A percentile compares a stretch with the other conserved stretches of the same genome.
Evolutionary conservation across 2,113 vertebrate genomes (phyloP).

Genomic region (Nycticebus coucang): DNA sequence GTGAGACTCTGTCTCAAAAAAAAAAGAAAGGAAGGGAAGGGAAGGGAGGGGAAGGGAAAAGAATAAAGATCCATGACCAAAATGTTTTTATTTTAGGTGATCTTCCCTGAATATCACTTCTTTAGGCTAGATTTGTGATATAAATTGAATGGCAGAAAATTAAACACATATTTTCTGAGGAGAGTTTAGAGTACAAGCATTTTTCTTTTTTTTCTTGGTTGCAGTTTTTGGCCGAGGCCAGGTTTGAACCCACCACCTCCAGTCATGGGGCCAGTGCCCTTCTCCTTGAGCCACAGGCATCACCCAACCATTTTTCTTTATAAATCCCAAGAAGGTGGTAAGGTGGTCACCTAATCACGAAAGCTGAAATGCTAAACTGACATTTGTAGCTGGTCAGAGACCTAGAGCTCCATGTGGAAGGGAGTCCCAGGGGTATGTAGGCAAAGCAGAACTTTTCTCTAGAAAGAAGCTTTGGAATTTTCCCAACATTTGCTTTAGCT

Average conservation of each 20-base stretch:
- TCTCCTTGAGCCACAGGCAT: too few relatives aligned
- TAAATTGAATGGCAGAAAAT: neutral
- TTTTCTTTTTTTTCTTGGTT: neutral
- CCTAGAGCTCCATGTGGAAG: neutral
- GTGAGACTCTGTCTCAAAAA: too few relatives aligned
- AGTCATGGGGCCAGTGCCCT: too few relatives aligned
- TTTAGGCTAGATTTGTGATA: conserved; percentile 21
- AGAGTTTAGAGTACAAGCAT: neutral
- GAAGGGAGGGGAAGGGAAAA: neutral
- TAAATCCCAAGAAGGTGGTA: neutral
- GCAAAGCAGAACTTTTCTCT: neutral
- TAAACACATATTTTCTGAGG: neutral
- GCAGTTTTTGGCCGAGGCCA: too few relatives aligned
- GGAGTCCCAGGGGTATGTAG: neutral
- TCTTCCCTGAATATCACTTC: neutral
- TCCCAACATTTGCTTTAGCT: neutral
- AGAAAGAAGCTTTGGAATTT: neutral
- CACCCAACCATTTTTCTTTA: neutral
- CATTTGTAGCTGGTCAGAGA: neutral
- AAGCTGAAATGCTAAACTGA: neutral
- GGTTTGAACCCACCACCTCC: too few relatives aligned
- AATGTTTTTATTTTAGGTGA: neutral
- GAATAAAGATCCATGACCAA: neutral
- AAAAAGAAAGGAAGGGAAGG: too few relatives aligned
- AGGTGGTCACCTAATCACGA: neutral